Evolutionary conservation across 1,140 invertebrate genomes (phyloP), one percentile per base, ranked within the genome.

Genomic region (Coptotermes formosanus): DNA sequence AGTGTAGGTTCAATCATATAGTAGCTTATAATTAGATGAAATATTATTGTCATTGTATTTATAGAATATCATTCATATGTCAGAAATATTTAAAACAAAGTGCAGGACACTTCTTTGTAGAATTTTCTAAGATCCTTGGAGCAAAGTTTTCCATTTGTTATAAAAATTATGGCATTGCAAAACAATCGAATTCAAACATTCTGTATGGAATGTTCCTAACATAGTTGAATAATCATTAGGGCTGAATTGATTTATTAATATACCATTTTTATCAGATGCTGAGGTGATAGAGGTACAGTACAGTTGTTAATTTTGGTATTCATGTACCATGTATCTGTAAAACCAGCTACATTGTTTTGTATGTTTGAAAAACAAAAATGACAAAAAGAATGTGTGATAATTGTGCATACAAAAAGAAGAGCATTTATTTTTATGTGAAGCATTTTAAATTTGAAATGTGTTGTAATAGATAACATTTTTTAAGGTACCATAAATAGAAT

Each of bases 351-450:
- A 86, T 48, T 48, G 85, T 82, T 86, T 86, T 86, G 82, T 86
- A 86, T 86, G 75, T 64, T 86, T 32, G 64, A 82, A 32, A 55
- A 82, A 86, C 69, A 48, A 75, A 75, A 45, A 82, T 45, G n/a
- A 82, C 59, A 84, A 64, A 84, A 55, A 64, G 59, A 75, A 44
- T 86, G 32, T 86, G 83, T 83, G 82, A 84, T 83, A 86, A 83
- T 84, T 48, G 45, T 83, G 82, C 48, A 83, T 84, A 83, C 83
- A 38, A 69, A 83, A 59, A 83, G 52, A 83, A 86, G 86, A 86
- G 86, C 86, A 86, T 86, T 86, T 86, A 86, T 86, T 86, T 86
- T 86, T 86, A 64, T 86, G 86, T 84, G 32, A 86, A 82, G 86
- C 86, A 86, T 86, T 86, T 86, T 86, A 64, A 86, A 86, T 84